Evolutionary conservation across 2,888 invertebrate species (phyloP).

Genomic region (Gisinianus flammeolus): DNA sequence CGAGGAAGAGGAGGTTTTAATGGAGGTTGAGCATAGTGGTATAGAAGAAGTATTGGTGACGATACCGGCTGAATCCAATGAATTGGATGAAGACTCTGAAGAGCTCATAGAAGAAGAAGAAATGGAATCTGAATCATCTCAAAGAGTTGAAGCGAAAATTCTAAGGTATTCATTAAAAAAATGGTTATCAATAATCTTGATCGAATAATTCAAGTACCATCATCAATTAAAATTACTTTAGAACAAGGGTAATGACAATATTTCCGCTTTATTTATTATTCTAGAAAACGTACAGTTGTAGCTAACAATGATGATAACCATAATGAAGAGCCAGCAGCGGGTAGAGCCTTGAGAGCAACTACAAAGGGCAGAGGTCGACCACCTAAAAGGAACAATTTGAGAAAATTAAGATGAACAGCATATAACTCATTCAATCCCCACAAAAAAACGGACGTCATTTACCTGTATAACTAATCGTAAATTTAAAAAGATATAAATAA

Average conservation of each 20-base stretch:
- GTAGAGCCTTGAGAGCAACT: slow-evolving; percentile 14
- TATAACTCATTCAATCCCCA: background rate
- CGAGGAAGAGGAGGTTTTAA: background rate
- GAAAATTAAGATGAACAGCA: slow-evolving; percentile 24
- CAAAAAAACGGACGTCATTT: too few species aligned
- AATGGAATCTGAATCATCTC: background rate
- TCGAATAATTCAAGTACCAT: too few species aligned
- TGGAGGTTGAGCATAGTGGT: slow-evolving; percentile 11
- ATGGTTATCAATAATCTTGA: too few species aligned
- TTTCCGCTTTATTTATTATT: background rate
- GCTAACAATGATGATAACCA: slow-evolving; percentile 32
- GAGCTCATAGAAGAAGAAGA: background rate
- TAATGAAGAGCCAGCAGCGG: slow-evolving; percentile 21
- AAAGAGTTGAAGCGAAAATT: slow-evolving; percentile 21
- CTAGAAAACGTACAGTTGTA: slow-evolving; percentile 26
- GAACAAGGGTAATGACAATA: too few species aligned
- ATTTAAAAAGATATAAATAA: slow-evolving; percentile 1
- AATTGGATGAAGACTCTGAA: background rate
- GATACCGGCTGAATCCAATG: slow-evolving; percentile 16
- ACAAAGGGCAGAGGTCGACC: background rate
- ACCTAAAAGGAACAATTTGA: slow-evolving; percentile 24
- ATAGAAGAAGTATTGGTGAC: slow-evolving; percentile 1
- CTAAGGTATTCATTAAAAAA: too few species aligned
- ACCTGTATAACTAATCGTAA: slow-evolving; percentile 10
- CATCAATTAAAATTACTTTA: too few species aligned